Base-by-base conservation (phyloP, 2,113 vertebrate species). In the Diphyllodes magnificus region DNA sequence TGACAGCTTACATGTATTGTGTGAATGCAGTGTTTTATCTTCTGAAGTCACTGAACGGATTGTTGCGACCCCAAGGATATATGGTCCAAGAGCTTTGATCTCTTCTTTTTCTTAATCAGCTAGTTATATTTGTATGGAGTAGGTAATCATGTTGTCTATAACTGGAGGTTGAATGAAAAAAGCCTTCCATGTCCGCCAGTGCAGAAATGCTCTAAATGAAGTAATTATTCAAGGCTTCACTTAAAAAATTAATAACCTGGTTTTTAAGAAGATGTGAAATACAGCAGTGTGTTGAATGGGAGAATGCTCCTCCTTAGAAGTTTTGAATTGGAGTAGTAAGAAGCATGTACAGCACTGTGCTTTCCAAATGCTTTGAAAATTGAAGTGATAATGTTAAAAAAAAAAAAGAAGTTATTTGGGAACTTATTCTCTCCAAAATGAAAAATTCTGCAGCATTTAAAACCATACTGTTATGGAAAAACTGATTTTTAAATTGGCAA, bases 91-190 rank as follows among this genome's bases (percentile, higher is more conserved):
- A 59, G 23, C 85, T 96, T 97, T 94, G 79, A 91, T 91, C 60
- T 84, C 27, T 84, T 89, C 68, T 93, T 71, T 92, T 93, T 92
- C 66, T 91, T 85, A 93, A 94, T 69, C 63, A 82, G 75, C 60
- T 96, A 94, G 81, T 92, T 88, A 42, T 85, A 75, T 94, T 96
- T 84, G 80, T 91, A 93, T 68, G 63, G 53, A 87, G 45, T 81
- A 64, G 63, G 60, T 95, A 93, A 90, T 92, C 51, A 35, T 95
- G 16, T 50, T 92, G 82, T 77, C 64, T 61, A 1, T 96, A 96
- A 93, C 93, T 91, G 88, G 61, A 88, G 63, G 15, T 20, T 82
- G 63, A 69, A 28, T 70, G 30, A 86, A 90, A 79, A 89, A 93
- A 88, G 13, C 37, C 35, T 65, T 86, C 94, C 31, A 11, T 50